Conservation (phyloP, 2,113 vertebrate genomes). For the Stegostoma tigrinum region DNA sequence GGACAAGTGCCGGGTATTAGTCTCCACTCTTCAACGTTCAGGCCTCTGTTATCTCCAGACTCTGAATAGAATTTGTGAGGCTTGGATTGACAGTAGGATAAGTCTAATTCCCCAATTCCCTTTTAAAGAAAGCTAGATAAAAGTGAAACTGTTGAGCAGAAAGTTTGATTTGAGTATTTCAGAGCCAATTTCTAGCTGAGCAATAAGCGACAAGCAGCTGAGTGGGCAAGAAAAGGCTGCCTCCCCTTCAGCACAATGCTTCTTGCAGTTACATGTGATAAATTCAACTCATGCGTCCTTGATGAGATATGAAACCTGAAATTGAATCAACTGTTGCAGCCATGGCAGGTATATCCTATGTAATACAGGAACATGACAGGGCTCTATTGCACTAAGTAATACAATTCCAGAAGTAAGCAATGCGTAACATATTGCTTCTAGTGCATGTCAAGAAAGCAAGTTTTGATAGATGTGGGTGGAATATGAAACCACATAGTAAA, state of each 20-base stretch:
- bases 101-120: neutral
- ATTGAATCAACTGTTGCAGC: conserved; percentile 41
- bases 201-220: neutral
- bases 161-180: neutral
- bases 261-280: conserved; percentile 33
- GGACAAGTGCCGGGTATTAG: neutral
- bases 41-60: neutral
- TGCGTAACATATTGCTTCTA: conserved; percentile 60
- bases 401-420: conserved; percentile 60
- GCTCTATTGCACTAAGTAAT: conserved; percentile 57
- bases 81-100: neutral
- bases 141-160: neutral
- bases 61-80: neutral
- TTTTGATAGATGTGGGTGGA: conserved; percentile 57
- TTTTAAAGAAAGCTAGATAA: neutral
- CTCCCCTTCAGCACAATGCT: neutral
- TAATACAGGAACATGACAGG: conserved; percentile 47
- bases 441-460: conserved; percentile 53
- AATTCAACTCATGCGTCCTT: conserved; percentile 43
- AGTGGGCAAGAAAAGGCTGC: conserved; percentile 19
- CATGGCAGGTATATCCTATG: conserved; percentile 48
- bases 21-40: neutral
- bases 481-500: conserved; percentile 55
- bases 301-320: conserved; percentile 41
- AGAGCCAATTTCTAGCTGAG: neutral